Evolutionary conservation across 2,113 vertebrate species (phyloP).

Genomic region (Anser cygnoides): DNA sequence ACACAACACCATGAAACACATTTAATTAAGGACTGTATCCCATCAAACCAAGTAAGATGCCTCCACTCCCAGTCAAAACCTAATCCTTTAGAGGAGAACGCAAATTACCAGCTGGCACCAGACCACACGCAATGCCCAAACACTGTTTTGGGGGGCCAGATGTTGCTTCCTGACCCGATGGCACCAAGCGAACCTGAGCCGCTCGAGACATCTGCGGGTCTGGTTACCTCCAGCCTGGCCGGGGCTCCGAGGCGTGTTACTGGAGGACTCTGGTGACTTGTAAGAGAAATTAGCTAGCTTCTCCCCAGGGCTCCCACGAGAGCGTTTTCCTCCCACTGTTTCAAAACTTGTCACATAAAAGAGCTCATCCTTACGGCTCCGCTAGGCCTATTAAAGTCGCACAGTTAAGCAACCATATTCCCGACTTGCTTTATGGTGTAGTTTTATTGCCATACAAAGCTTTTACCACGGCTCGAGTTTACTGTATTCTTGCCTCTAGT

Average conservation of each 20-base stretch:
- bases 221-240: background rate
- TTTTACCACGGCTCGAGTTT: background rate
- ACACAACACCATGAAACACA: rapidly evolving
- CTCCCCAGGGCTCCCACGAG: background rate
- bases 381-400: background rate
- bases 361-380: constrained; percentile 30
- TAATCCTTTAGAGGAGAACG: background rate
- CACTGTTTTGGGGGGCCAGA: background rate
- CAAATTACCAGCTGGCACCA: background rate
- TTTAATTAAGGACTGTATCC: background rate
- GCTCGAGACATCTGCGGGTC: background rate
- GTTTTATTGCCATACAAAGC: background rate
- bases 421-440: background rate
- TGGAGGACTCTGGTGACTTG: background rate
- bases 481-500: background rate
- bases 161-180: background rate
- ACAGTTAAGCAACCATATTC: background rate
- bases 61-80: background rate
- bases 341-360: background rate
- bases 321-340: background rate
- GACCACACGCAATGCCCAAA: background rate
- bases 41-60: background rate
- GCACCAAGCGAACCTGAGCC: background rate
- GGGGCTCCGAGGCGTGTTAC: background rate
- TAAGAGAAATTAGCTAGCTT: background rate